Conservation (phyloP, 1,140 invertebrate species). For the Ctenoplectra terminalis region DNA sequence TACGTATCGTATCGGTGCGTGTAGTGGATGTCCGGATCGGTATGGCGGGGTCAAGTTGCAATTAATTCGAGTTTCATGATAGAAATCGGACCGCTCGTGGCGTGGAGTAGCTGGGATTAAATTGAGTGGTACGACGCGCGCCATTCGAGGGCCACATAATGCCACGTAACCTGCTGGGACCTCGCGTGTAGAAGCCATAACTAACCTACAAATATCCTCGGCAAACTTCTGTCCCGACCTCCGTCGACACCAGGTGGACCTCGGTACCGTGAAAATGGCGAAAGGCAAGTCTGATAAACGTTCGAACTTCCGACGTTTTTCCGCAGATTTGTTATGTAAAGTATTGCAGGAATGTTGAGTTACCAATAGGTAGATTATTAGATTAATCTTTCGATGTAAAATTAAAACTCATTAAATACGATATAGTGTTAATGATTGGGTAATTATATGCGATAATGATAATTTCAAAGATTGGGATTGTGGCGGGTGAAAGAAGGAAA, state of each 20-base stretch:
- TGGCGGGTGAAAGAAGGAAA: too few relatives aligned
- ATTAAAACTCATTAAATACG: too few relatives aligned
- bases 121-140: slow-evolving; percentile 57
- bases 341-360: too few relatives aligned
- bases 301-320: not conserved
- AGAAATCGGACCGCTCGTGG: slow-evolving; percentile 6
- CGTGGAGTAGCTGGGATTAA: slow-evolving; percentile 37
- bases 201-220: slow-evolving; percentile 61
- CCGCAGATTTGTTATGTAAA: too few relatives aligned
- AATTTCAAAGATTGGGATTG: too few relatives aligned
- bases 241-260: slow-evolving; percentile 32
- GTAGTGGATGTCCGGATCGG: not conserved
- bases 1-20: not conserved
- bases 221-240: slow-evolving; percentile 51
- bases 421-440: too few relatives aligned
- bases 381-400: too few relatives aligned
- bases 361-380: too few relatives aligned
- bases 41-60: not conserved
- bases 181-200: slow-evolving; percentile 67
- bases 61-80: slow-evolving; percentile 9
- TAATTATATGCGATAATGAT: too few relatives aligned
- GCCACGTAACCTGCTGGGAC: slow-evolving; percentile 49
- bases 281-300: slow-evolving; percentile 1
- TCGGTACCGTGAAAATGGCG: slow-evolving; percentile 46
- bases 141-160: slow-evolving; percentile 61